Conservation (phyloP, 1,140 invertebrate species). For the Macrotrachela quadricornifera region DNA sequence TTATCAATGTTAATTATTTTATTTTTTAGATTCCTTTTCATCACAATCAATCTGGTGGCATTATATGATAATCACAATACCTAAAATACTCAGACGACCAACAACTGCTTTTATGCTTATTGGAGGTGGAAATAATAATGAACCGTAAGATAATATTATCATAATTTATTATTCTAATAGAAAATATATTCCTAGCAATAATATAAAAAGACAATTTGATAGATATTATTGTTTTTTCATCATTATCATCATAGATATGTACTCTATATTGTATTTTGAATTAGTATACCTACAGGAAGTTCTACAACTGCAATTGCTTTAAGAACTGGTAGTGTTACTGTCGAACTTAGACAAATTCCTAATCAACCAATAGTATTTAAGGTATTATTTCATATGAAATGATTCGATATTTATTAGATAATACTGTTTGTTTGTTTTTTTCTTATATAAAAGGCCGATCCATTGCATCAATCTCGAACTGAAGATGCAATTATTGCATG, state of each 20-base stretch:
- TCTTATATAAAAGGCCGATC: constrained; percentile 14
- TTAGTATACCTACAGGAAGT: constrained; percentile 13
- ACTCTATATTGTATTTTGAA: too few relatives aligned
- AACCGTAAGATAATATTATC: background rate
- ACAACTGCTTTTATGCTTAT: constrained; percentile 16
- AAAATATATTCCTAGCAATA: too few relatives aligned
- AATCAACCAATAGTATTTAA: constrained; percentile 18
- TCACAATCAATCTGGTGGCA: constrained; percentile 20
- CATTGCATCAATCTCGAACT: constrained; percentile 11
- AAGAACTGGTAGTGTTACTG: constrained; percentile 13
- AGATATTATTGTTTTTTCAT: too few relatives aligned
- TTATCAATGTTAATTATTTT: background rate
- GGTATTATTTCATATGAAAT: constrained; percentile 9
- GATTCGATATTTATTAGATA: too few relatives aligned
- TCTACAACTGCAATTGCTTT: constrained; percentile 14
- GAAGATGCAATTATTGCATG: constrained; percentile 19
- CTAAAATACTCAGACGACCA: constrained; percentile 12
- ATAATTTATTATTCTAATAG: too few relatives aligned
- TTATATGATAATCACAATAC: constrained; percentile 16
- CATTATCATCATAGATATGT: too few relatives aligned
- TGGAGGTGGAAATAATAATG: constrained; percentile 16
- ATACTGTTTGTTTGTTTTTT: background rate
- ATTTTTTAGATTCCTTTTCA: constrained; percentile 6
- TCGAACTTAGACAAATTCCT: constrained; percentile 17
- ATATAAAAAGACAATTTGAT: too few relatives aligned